Base-by-base conservation (phyloP, 2,113 vertebrate species). In the Halcyon senegalensis region DNA sequence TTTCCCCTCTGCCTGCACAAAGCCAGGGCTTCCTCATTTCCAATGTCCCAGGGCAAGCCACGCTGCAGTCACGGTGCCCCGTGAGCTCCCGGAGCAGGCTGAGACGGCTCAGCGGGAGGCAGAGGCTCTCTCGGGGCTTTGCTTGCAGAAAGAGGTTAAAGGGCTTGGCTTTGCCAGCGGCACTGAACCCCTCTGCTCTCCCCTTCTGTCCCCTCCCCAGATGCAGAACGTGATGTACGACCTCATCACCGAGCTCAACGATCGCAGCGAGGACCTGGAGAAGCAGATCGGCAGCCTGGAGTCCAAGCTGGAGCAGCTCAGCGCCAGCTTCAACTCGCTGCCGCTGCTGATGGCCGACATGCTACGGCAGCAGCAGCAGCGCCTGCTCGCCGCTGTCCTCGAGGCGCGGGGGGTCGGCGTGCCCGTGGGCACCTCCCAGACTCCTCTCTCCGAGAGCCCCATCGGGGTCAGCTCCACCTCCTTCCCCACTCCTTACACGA, bases 151-250 rank as follows among this genome's bases (percentile, higher is more conserved):
- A 37, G 19, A 43, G 35, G 13, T 30, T 44, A 30, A 85, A 78
- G 43, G 7, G 41, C 50, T 67, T 4, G 5, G 41, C 6, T 30
- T 60, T 69, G 66, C 70, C 53, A 21, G 48, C 5, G 13, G 41
- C 16, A 16, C 24, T 58, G 23, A 90, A 39, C 70, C 70, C 60
- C 7, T 2, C 43, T 5, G 2, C 30, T 55, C 53, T 70, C 44
- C 87, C 58, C n/a, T 94, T 94, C 68, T 79, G 8, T 58, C 31
- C 27, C 25, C 82, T 37, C 82, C 46, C 28, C 43, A 99, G 99
- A 99, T 99, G 99, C 99, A 99, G 98, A 99, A 98, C 0, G 99
- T 99, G 96, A 99, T 99, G 99, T 99, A 99, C 10, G 99, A 99
- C 97, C 98, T 99, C 70, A 99, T 99, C 98, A 99, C 99, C 0